A percentile compares a stretch with the other conserved stretches of the same genome.
phyloP scores from a whole-genome alignment of 2,113 vertebrate species.

The Melozone crissalis region DNA sequence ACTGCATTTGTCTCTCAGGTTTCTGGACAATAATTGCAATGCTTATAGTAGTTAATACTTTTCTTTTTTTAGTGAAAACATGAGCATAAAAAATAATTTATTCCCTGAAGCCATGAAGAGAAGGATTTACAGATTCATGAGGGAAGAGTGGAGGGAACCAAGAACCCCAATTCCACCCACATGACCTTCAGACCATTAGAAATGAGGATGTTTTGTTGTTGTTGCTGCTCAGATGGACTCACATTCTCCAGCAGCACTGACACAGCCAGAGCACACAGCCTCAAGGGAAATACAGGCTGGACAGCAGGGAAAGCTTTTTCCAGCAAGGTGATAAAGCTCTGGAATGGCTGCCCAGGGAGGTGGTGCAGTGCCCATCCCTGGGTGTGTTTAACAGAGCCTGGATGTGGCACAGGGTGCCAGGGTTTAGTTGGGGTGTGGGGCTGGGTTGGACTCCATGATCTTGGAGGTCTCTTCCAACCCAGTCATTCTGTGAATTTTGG shows the following conservation, averaged over 20 bases:
- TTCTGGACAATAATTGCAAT: not conserved
- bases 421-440: not conserved
- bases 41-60: not conserved
- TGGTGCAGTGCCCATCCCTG: no score
- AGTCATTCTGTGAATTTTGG: not conserved
- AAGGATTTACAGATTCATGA: not conserved
- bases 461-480: not conserved
- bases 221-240: not conserved
- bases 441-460: fast-evolving
- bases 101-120: not conserved
- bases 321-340: not conserved
- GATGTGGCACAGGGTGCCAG: not conserved
- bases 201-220: not conserved
- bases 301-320: not conserved
- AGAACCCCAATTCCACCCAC: not conserved
- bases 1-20: not conserved
- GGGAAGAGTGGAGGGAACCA: fast-evolving
- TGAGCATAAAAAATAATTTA: not conserved
- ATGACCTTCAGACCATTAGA: not conserved
- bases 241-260: not conserved
- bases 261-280: not conserved
- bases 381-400: not conserved
- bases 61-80: not conserved
- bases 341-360: not conserved
- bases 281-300: not conserved